Base-by-base conservation (phyloP, 2,113 vertebrate genomes). In the Myxocyprinus asiaticus region DNA sequence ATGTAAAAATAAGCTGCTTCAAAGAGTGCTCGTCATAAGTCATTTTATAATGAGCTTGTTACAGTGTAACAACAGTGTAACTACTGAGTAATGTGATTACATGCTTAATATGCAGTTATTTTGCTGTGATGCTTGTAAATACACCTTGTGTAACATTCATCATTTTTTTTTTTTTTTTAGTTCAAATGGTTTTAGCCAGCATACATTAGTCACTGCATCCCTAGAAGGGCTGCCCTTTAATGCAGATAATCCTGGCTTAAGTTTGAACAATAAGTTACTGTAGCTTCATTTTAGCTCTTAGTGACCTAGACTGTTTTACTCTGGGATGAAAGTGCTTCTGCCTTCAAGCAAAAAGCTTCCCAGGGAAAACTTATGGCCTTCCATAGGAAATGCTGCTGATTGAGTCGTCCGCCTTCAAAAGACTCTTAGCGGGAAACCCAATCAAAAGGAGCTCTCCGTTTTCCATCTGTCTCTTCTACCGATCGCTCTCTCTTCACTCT, bases 361-460 rank as follows among this genome's bases (percentile, higher is more conserved):
- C 22, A 33, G 22, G 43, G 77, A 68, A 79, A 79, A 72, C 77
- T 56, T 79, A 7, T 45, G n/a, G 42, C 42, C 51, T 56, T 59
- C 68, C 78, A 17, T 48, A 47, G 78, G 67, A 71, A 74, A 80
- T 45, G 45, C 47, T 4, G 0, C 70, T 75, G 78, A 80, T 80
- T 73, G 69, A 80, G 70, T 74, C 70, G 65, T 75, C 43, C 78
- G 72, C 53, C 78, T 59, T 67, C 62, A n/a, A 75, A 80, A 74
- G 70, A 53, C 63, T 67, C 78, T 74, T 80, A 80, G 78, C 61
- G 56, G 69, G 78, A 80, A 74, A 74, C 63, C 63, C 69, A 80
- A 67, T 74, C 51, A 51, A 63, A 58, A 51, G 69, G 50, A 43
- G 63, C 67, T 81, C 50, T 81, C 56, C 15, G 3, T 63, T 68